A percentile compares a stretch with the other conserved stretches of the same genome.
Conservation (phyloP, 2,888 invertebrate genomes). For the Atrina japonica region DNA sequence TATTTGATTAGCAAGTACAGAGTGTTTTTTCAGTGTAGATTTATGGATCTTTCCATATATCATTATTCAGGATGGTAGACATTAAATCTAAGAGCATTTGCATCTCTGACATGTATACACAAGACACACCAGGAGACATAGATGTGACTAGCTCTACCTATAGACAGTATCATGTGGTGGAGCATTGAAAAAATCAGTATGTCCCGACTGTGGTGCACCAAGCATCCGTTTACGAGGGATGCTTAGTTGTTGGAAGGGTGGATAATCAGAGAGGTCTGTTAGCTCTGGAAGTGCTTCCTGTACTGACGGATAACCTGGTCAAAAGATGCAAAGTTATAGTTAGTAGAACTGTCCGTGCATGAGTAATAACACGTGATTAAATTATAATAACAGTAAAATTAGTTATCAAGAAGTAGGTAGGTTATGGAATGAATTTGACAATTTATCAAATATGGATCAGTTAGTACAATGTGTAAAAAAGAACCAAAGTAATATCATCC, state of each 20-base stretch:
- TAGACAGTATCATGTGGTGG: constrained; percentile 64
- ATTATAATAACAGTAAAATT: too few relatives aligned
- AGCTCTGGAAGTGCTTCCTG: constrained; percentile 51
- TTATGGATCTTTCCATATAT: too few relatives aligned
- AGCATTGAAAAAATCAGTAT: constrained; percentile 47
- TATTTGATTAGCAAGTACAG: not conserved
- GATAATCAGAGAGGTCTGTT: constrained; percentile 61
- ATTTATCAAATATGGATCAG: too few relatives aligned
- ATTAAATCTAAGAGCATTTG: too few relatives aligned
- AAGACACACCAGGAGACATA: constrained; percentile 13
- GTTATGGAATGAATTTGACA: too few relatives aligned
- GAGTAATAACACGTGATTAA: not conserved
- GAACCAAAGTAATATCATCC: too few relatives aligned
- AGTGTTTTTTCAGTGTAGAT: not conserved
- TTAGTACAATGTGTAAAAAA: too few relatives aligned
- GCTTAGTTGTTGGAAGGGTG: constrained; percentile 59
- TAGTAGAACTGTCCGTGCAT: not conserved
- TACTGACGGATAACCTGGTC: constrained; percentile 35
- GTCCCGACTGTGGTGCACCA: constrained; percentile 50
- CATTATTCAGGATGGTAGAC: too few relatives aligned
- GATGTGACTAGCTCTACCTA: constrained; percentile 68
- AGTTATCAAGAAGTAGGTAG: too few relatives aligned
- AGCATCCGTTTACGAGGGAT: constrained; percentile 53
- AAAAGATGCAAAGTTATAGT: constrained; percentile 16
- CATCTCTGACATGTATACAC: constrained; percentile 3